Evolutionary conservation across 2,113 vertebrate genomes (phyloP), one percentile per base, ranked within the genome.

Genomic region (Entosphenus tridentatus): DNA sequence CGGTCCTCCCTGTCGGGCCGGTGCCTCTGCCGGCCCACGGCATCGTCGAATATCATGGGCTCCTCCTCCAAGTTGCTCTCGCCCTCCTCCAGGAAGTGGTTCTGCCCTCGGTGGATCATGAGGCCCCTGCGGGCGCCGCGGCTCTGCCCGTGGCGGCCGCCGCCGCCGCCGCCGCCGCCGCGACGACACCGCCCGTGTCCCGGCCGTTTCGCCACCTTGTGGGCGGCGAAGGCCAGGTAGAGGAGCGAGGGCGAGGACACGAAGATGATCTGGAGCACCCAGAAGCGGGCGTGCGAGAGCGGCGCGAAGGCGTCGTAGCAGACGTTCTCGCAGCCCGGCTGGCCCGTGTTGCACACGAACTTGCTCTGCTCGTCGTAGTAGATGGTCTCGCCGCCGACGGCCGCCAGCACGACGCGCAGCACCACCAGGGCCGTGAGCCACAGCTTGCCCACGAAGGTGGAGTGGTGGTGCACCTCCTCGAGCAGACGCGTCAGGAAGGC

Each of bases 391-490:
- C 93, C 93, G 10, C 93, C 93, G 14, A 98, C 93, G 0, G 87
- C 93, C 0, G 91, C 96, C 1, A 96, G 85, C 13, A 98, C 92
- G 3, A 98, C 96, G 71, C 93, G 88, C 76, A 98, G 96, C 68
- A 98, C 86, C 39, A 98, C 89, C 76, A 98, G 74, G 69, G 88
- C 82, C 0, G 89, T 89, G 82, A 98, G 84, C 92, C 93, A 98
- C 82, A 98, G 88, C 80, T 98, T 98, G 78, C 93, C 92, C 73
- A 98, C 90, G 72, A 96, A 96, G 14, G 93, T 98, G 71, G 93
- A 98, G 75, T 98, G 93, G 79, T 98, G 90, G 85, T 98, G 92
- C 81, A 96, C 96, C 81, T 98, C 93, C 80, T 98, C 92, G 76
- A 98, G 82, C 77, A 98, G 83, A 72, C 90, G 89, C 21, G 92